Evolutionary conservation across 2,113 vertebrate genomes (phyloP).

Genomic region (Gobio gobio): DNA sequence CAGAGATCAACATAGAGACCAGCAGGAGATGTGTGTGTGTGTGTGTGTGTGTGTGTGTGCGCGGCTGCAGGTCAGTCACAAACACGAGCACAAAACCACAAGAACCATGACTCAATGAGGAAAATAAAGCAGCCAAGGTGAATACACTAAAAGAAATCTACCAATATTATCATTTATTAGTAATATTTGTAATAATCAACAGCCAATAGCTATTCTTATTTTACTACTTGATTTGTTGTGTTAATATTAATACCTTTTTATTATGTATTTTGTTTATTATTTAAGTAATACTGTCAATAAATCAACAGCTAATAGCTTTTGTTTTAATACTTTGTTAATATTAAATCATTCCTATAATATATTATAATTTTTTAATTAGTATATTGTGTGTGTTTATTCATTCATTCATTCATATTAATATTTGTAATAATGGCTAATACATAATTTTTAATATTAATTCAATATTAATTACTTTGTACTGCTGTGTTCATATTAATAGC

Average conservation of each 20-base stretch:
- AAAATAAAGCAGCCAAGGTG: not conserved
- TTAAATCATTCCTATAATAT: not conserved
- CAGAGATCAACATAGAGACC: not conserved
- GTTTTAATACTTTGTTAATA: not conserved
- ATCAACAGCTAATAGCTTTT: not conserved
- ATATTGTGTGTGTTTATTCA: no score
- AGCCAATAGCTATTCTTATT: not conserved
- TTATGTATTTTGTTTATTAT: no score
- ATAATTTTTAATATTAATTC: no score
- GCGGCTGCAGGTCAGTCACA: not conserved
- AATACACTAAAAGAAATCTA: not conserved
- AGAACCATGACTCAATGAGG: not conserved
- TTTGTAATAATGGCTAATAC: no score
- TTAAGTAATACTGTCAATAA: not conserved
- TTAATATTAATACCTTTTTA: no score
- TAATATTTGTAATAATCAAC: not conserved
- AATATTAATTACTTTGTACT: no score
- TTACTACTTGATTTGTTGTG: not conserved
- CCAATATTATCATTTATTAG: not conserved
- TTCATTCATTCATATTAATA: no score
- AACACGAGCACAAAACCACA: no score
- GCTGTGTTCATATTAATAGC: no score
- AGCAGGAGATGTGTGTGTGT: not conserved
- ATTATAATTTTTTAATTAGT: no score
- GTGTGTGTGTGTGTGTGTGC: not conserved